Evolutionary conservation across 2,888 invertebrate species (phyloP).

Genomic region (Arctia plantaginis): DNA sequence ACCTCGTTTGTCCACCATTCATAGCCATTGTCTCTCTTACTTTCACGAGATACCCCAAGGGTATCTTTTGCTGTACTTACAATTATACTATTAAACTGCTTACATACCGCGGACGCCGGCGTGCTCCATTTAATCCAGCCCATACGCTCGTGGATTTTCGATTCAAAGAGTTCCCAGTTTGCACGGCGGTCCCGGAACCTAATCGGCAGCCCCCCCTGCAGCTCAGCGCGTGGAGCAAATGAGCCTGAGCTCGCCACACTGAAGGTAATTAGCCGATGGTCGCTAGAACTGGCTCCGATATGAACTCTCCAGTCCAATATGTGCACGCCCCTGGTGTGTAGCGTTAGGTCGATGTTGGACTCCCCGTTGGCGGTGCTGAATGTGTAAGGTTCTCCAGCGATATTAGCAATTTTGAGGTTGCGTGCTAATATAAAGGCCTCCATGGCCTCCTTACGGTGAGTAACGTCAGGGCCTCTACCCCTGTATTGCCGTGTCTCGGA

Average conservation of each 20-base stretch:
- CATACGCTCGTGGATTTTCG: not conserved
- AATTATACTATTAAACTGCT: not conserved
- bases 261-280: conserved; percentile 42
- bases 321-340: conserved; percentile 25
- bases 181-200: not conserved
- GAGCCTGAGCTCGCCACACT: not conserved
- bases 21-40: not conserved
- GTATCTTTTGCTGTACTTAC: not conserved
- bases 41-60: not conserved
- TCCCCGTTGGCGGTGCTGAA: conserved; percentile 31
- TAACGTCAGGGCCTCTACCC: not conserved
- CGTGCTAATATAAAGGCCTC: not conserved
- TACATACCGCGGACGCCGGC: not conserved
- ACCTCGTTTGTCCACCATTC: not conserved
- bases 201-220: not conserved
- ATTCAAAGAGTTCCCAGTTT: not conserved
- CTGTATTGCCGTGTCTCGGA: not conserved
- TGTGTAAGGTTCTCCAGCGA: conserved; percentile 11
- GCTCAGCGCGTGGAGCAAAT: not conserved
- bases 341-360: conserved; percentile 49
- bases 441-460: not conserved
- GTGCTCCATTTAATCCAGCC: too few species aligned
- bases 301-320: conserved; percentile 40
- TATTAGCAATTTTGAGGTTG: not conserved
- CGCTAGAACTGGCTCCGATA: conserved; percentile 33